A percentile compares a stretch with the other conserved stretches of the same genome.
phyloP scores from a whole-genome alignment of 2,888 invertebrate species.

The Acanthopleura granulata region DNA sequence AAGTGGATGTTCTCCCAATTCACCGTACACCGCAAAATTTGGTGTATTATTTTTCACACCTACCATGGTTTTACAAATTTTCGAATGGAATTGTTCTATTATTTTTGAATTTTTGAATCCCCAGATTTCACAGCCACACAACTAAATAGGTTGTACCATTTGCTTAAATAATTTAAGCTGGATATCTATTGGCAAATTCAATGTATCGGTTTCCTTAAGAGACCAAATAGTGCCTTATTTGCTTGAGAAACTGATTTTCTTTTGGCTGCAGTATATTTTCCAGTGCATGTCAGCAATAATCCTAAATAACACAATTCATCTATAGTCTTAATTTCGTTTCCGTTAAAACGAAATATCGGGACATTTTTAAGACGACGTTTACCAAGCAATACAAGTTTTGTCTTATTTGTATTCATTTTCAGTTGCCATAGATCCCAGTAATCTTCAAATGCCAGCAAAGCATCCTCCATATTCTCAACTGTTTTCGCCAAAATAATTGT shows the following conservation, averaged over 20 bases:
- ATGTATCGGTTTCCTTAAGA: neutral
- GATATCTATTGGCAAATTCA: neutral
- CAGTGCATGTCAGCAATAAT: neutral
- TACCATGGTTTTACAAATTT: neutral
- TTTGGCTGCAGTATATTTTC: neutral
- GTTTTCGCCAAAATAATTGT: neutral
- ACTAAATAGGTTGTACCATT: neutral
- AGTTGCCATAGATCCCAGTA: neutral
- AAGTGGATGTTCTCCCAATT: neutral
- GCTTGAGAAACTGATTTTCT: neutral
- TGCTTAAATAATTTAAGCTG: neutral
- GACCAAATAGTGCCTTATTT: neutral
- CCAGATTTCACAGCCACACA: neutral
- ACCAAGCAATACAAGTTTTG: neutral
- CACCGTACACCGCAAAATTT: too few relatives aligned
- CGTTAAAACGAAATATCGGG: neutral
- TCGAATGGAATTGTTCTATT: neutral
- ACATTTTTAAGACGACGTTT: neutral
- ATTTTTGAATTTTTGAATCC: neutral
- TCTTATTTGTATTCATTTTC: neutral
- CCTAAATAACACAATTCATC: neutral
- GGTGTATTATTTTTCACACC: neutral
- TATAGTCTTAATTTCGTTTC: too few relatives aligned
- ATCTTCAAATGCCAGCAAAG: neutral
- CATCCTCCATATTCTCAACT: neutral